Percentiles rank a stretch among this genome's conserved stretches.
Evolutionary conservation across 2,888 invertebrate species (phyloP).

Genomic region (Pilophorus perplexus): DNA sequence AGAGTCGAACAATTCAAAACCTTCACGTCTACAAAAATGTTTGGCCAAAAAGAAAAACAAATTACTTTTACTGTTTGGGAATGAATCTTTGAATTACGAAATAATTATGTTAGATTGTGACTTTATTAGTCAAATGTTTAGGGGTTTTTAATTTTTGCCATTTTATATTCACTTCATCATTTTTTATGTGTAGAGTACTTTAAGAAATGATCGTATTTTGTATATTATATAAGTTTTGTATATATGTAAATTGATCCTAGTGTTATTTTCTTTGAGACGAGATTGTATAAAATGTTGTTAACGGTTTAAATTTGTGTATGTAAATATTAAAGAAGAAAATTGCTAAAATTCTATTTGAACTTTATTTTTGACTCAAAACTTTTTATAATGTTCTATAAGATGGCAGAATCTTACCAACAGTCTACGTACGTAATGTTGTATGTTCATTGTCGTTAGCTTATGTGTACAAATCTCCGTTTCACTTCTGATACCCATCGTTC

Average conservation of each 20-base stretch:
- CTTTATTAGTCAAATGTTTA: background rate
- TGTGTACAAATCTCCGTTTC: background rate
- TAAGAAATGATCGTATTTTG: background rate
- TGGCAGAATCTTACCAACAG: background rate
- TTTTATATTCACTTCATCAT: conserved; percentile 7
- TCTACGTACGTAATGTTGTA: background rate
- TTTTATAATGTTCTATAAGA: background rate
- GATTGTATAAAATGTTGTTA: conserved; percentile 26
- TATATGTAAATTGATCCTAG: conserved; percentile 22
- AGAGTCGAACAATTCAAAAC: no score
- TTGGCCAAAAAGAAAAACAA: no score
- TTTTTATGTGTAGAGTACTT: no score
- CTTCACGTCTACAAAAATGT: no score
- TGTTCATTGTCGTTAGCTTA: background rate
- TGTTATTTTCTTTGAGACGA: background rate
- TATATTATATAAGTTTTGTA: conserved; percentile 23
- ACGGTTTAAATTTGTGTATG: conserved; percentile 15
- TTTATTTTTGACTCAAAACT: conserved; percentile 5
- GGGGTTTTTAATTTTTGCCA: conserved; percentile 6
- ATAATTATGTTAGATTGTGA: background rate
- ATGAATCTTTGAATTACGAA: no score
- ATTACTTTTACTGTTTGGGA: no score
- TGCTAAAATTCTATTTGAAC: background rate
- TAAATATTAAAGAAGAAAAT: background rate
- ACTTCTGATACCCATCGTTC: background rate